Conservation (phyloP, 2,113 vertebrate genomes). For the Neoarius graeffei region DNA sequence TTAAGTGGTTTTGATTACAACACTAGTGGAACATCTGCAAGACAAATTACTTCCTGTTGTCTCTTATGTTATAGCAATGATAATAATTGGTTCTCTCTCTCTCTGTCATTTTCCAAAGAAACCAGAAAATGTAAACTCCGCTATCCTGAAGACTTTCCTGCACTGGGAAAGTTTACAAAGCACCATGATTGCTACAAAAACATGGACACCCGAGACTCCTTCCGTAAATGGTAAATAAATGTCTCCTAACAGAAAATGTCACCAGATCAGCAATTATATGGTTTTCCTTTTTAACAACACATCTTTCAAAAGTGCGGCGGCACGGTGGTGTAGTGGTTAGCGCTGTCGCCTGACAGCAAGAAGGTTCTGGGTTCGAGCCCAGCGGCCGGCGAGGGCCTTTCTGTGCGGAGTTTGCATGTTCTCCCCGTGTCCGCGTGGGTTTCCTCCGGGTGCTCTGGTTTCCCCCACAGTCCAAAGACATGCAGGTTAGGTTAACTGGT, state of each 20-base stretch:
- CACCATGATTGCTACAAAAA: background rate
- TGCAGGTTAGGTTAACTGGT: too few species aligned
- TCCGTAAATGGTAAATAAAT: background rate
- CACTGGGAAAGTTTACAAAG: background rate
- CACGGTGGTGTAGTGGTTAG: too few species aligned
- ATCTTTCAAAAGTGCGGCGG: background rate
- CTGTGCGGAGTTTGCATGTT: too few species aligned
- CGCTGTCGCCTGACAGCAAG: too few species aligned
- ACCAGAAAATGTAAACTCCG: too few species aligned
- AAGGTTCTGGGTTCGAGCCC: too few species aligned
- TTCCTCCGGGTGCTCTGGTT: too few species aligned
- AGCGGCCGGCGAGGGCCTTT: too few species aligned
- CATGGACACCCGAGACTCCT: background rate
- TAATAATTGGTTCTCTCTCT: background rate
- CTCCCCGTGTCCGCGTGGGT: too few species aligned
- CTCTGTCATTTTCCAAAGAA: background rate
- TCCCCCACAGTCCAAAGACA: too few species aligned
- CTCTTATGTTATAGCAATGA: background rate
- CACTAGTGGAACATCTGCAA: background rate
- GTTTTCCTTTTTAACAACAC: background rate
- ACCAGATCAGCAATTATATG: background rate
- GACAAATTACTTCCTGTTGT: background rate
- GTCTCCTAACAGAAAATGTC: background rate
- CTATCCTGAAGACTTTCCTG: background rate
- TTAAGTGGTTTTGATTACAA: too few species aligned